phyloP scores from a whole-genome alignment of 2,113 vertebrate species.

The Melanostigma gelatinosum region DNA sequence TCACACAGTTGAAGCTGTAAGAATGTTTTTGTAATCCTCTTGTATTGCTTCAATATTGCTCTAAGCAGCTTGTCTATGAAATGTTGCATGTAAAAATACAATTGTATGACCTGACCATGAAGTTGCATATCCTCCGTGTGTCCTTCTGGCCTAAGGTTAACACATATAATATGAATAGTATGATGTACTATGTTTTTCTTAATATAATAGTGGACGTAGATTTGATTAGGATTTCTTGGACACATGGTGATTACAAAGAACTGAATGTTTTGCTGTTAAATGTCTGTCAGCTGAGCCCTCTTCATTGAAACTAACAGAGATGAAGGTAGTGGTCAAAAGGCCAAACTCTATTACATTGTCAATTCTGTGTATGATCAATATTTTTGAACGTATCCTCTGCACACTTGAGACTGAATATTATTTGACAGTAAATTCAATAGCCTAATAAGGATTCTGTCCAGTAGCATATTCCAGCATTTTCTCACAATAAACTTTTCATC shows the following conservation, averaged over 20 bases:
- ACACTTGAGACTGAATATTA: conserved; percentile 9
- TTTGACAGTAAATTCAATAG: conserved; percentile 47
- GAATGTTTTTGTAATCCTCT: not conserved
- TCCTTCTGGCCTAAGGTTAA: not conserved
- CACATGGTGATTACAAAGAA: not conserved
- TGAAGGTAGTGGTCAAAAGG: conserved; percentile 23
- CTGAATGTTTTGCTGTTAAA: conserved; percentile 4
- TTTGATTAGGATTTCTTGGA: not conserved
- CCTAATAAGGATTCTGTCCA: conserved; percentile 39
- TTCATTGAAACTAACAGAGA: conserved; percentile 2
- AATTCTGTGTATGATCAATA: conserved; percentile 25
- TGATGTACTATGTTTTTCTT: not conserved
- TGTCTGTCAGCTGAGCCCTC: conserved; percentile 1
- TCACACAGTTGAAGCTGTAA: not conserved
- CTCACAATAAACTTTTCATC: conserved; percentile 23
- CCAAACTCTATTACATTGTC: conserved; percentile 8
- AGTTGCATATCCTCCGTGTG: not conserved
- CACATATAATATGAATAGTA: not conserved
- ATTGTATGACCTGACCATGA: not conserved
- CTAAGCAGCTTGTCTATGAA: not conserved
- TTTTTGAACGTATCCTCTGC: conserved; percentile 27
- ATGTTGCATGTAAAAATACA: not conserved
- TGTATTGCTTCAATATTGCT: not conserved
- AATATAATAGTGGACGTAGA: not conserved
- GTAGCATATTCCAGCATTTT: conserved; percentile 17